Base-by-base conservation (phyloP, 2,113 vertebrate species). In the Bombycilla garrulus region DNA sequence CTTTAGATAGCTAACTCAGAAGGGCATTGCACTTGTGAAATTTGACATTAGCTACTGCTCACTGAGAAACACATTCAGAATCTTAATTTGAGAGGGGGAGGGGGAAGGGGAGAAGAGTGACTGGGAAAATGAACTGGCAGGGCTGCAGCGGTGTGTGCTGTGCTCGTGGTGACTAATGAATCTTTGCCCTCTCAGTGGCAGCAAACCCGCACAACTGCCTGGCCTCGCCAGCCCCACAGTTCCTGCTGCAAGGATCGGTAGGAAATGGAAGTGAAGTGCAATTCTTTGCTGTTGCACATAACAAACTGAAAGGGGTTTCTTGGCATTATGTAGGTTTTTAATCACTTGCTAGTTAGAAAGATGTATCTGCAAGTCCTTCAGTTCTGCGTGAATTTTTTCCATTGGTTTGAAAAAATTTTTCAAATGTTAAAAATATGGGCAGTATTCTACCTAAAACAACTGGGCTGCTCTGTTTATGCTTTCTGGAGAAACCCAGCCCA, bases 11-110 rank as follows among this genome's bases (percentile, higher is more conserved):
- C 76, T 60, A 45, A 77, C 74, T 90, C 45, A 10, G 90, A 90
- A 85, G 79, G 57, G 74, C 85, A 15, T 81, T 77, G 11, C 56
- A 25, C 88, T 93, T 62, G 67, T 93, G 95, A 96, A 83, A 92
- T 81, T 35, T 86, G 92, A 92, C 79, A 74, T 92, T 90, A 94
- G 84, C 82, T 86, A n/a, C 64, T 74, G 72, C 69, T 93, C 51
- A 7, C 64, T 12, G 76, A 64, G 88, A 86, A 88, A 88, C 94
- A 84, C 80, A 25, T 70, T 76, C 76, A 71, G 92, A 94, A 95
- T 95, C 92, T 88, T 95, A 96, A 96, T 94, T 86, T 73, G 86
- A 76, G 62, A 56, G 81, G 56, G 53, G 57, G 67, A 56, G 31
- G 58, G 74, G 76, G 70, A 51, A 51, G 24, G n/a, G 48, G 45